These are phyloP conservation scores for Norana najaformis DNA, from an alignment of 2,888 invertebrate genomes.

Conservation along the genomic window DNA sequence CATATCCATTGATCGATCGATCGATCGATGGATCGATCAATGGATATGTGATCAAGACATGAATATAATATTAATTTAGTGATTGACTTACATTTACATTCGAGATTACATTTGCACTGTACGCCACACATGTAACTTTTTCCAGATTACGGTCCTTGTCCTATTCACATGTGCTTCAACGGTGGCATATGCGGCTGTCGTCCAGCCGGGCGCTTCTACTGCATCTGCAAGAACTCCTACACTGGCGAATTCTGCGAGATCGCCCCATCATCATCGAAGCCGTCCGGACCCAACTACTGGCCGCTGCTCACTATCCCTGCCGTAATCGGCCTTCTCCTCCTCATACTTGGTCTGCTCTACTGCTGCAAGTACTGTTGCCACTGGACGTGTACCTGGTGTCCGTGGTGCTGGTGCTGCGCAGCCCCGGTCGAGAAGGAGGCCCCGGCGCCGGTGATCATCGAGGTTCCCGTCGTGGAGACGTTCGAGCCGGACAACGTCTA, in stretches of 20 bases:
- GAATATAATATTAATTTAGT: too few relatives aligned
- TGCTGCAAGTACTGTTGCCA: conserved; percentile 22
- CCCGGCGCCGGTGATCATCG: background rate
- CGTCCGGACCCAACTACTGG: background rate
- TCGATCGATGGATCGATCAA: too few relatives aligned
- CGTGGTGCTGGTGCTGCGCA: background rate
- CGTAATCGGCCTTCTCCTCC: conserved; percentile 19
- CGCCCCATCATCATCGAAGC: background rate
- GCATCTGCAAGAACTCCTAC: background rate
- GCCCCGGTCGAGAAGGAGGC: background rate
- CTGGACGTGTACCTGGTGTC: background rate
- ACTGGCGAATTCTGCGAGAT: conserved; percentile 17
- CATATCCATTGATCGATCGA: too few relatives aligned
- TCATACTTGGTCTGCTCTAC: conserved; percentile 22
- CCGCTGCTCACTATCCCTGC: conserved; percentile 25
- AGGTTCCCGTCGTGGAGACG: conserved; percentile 5
- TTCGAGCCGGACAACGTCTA: conserved; percentile 19
- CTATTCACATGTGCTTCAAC: conserved; percentile 2
- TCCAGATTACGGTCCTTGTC: conserved; percentile 31
- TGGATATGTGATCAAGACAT: too few relatives aligned
- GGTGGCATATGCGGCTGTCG: background rate
- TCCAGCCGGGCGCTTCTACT: conserved; percentile 28
- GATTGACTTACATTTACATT: too few relatives aligned
- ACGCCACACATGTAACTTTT: background rate
- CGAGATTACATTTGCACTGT: too few relatives aligned